Conservation (phyloP, 2,113 vertebrate genomes). For the Vombatus ursinus region DNA sequence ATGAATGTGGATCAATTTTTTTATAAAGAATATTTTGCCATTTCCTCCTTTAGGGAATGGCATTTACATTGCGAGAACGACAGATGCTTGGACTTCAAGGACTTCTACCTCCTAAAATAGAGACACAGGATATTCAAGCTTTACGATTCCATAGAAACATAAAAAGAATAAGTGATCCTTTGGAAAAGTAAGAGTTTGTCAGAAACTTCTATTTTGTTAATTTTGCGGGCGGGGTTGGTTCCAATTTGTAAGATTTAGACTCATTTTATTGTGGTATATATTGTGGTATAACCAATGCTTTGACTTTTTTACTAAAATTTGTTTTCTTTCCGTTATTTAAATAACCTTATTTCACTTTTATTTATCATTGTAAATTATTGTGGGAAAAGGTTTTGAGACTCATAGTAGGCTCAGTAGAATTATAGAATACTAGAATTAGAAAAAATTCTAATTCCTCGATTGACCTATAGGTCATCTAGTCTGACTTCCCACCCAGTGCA, state of each 20-base stretch:
- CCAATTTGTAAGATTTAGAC: neutral
- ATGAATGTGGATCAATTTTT: conserved; percentile 10
- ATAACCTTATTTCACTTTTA: neutral
- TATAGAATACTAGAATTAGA: neutral
- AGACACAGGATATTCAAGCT: conserved; percentile 96
- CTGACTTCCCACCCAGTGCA: neutral
- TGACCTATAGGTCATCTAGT: neutral
- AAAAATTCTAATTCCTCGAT: neutral
- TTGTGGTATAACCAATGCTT: conserved; percentile 23
- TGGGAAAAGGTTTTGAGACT: neutral
- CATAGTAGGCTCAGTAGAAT: neutral
- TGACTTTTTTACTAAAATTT: conserved; percentile 9
- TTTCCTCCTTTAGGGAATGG: conserved; percentile 91
- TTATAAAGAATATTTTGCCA: neutral
- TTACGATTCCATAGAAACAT: conserved; percentile 95
- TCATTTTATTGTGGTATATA: neutral
- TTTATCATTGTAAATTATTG: neutral
- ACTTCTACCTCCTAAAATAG: conserved; percentile 95
- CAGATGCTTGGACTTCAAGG: conserved; percentile 97
- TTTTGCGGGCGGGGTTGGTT: neutral
- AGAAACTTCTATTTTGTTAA: conserved; percentile 5
- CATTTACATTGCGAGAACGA: conserved; percentile 93
- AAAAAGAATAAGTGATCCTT: conserved; percentile 91
- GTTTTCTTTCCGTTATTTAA: neutral
- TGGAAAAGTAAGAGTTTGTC: conserved; percentile 90